Percentiles rank a stretch among this genome's conserved stretches.
These are phyloP conservation scores for Chunga burmeisteri DNA, from an alignment of 2,113 vertebrate genomes.

Conservation along the genomic window DNA sequence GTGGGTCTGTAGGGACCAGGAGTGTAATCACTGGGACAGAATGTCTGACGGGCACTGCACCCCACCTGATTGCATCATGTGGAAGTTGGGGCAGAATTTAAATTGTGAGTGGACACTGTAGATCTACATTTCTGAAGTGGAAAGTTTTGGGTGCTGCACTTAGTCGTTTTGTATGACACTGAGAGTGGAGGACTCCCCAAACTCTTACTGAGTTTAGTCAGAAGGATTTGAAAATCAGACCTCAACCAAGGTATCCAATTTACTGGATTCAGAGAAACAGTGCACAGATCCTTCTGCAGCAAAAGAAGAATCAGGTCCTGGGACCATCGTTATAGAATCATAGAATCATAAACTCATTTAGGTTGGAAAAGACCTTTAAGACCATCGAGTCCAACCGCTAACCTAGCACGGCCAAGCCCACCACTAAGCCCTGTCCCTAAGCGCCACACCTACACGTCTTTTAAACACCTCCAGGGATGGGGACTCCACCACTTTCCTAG, in stretches of 20 bases:
- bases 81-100: not conserved
- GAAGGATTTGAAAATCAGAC: not conserved
- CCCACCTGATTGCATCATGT: not conserved
- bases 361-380: too few species aligned
- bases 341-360: too few species aligned
- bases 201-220: not conserved
- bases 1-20: not conserved
- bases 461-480: too few species aligned
- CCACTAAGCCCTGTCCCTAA: too few species aligned
- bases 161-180: not conserved
- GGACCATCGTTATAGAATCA: not conserved
- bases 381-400: too few species aligned
- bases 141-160: not conserved
- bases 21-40: not conserved
- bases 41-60: not conserved
- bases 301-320: not conserved
- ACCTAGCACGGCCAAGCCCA: too few species aligned
- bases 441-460: too few species aligned
- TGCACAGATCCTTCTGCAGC: not conserved
- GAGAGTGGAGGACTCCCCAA: not conserved
- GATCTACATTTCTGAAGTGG: not conserved
- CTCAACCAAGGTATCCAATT: not conserved
- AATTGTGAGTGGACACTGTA: not conserved
- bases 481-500: too few species aligned
- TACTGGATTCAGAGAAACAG: not conserved